A percentile compares a stretch with the other conserved stretches of the same genome.
phyloP scores from a whole-genome alignment of 1,140 invertebrate species.

The Matsumurasca onukii region DNA sequence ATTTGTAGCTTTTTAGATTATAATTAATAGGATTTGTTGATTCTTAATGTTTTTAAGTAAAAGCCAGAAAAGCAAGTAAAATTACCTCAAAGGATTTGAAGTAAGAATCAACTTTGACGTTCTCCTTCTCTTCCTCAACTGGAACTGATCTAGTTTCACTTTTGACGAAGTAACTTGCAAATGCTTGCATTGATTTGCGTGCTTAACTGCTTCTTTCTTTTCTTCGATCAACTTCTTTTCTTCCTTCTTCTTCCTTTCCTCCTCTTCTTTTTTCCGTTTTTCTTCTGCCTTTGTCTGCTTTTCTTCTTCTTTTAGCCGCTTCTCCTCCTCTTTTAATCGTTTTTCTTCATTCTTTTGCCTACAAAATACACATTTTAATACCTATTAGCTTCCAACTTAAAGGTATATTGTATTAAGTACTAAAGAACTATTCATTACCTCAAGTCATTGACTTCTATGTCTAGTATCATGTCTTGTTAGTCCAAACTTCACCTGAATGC shows the following conservation, averaged over 20 bases:
- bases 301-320: constrained; percentile 42
- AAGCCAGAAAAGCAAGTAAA: too few species aligned
- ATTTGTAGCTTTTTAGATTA: too few species aligned
- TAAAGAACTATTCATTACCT: too few species aligned
- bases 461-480: too few species aligned
- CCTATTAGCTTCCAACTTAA: too few species aligned
- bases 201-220: constrained; percentile 47
- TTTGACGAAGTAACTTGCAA: constrained; percentile 30
- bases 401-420: too few species aligned
- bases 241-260: constrained; percentile 70
- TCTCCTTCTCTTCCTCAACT: constrained; percentile 43
- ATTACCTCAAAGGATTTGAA: constrained; percentile 26
- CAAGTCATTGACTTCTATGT: too few species aligned
- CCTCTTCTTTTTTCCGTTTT: constrained; percentile 59
- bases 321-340: constrained; percentile 30
- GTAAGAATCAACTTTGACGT: constrained; percentile 30
- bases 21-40: too few species aligned
- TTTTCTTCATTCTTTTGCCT: constrained; percentile 28
- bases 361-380: too few species aligned
- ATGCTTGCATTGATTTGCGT: constrained; percentile 42
- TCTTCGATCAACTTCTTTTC: constrained; percentile 57
- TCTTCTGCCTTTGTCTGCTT: constrained; percentile 48
- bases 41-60: too few species aligned
- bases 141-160: constrained; percentile 46
- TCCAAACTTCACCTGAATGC: too few species aligned